Percentiles rank a stretch among this genome's conserved stretches.
Conservation (phyloP, 2,888 invertebrate genomes). For the Hermaeophaga mercurialis region DNA sequence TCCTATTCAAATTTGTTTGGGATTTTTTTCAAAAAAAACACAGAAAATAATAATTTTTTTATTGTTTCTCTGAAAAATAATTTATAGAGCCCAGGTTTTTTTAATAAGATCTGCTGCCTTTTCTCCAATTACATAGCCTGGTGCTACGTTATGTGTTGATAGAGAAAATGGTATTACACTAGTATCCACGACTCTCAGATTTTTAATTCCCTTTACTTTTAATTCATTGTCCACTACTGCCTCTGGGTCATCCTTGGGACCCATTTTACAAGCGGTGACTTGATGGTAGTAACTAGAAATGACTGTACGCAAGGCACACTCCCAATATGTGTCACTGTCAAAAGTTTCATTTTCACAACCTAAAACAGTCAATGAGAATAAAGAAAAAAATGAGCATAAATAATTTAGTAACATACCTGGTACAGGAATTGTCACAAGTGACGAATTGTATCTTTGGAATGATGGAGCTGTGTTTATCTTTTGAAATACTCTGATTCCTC, state of each 20-base stretch:
- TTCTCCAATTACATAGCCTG: slow-evolving; percentile 63
- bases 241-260: slow-evolving; percentile 56
- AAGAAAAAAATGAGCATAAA: not conserved
- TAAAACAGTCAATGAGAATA: slow-evolving; percentile 16
- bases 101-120: slow-evolving; percentile 63
- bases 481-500: slow-evolving; percentile 59
- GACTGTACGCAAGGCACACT: slow-evolving; percentile 63
- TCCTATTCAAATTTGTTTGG: too few species aligned
- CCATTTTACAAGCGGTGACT: slow-evolving; percentile 63
- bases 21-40: too few species aligned
- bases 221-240: slow-evolving; percentile 42
- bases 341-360: slow-evolving; percentile 53
- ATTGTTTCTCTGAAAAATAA: too few species aligned
- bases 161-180: slow-evolving; percentile 63
- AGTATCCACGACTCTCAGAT: slow-evolving; percentile 69
- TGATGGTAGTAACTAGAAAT: slow-evolving; percentile 65
- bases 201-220: slow-evolving; percentile 62
- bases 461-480: slow-evolving; percentile 58
- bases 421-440: slow-evolving; percentile 28
- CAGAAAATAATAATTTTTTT: too few species aligned
- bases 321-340: slow-evolving; percentile 69
- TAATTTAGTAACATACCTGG: slow-evolving; percentile 32
- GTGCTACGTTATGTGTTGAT: slow-evolving; percentile 61
- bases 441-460: slow-evolving; percentile 52
- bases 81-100: not conserved